Evolutionary conservation across 2,113 vertebrate genomes (phyloP), one percentile per base, ranked within the genome.

Genomic region (Taurulus bubalis): DNA sequence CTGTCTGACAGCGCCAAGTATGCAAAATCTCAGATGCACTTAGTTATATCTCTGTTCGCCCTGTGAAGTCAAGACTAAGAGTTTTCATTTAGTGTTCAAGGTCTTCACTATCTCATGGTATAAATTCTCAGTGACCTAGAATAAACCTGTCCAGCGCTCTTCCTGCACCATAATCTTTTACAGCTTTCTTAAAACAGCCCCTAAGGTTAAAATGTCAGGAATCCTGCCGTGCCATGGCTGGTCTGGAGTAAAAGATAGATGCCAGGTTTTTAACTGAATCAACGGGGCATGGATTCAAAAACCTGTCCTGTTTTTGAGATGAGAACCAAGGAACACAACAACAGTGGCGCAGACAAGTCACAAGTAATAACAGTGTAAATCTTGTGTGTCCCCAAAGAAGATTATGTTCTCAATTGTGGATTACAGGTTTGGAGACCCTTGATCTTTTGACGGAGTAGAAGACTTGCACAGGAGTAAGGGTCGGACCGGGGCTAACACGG

Each of bases 371-470:
- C 70, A 79, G 77, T 10, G 1, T 28, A 65, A 82, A 68, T 47
- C 64, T 30, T 47, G 12, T 77, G 66, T 49, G 32, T 78, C 67
- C 49, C 20, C 2, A 24, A 69, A 85, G 81, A 88, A 83, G 80
- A 91, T 92, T 80, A 89, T 75, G 32, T 38, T 88, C 69, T 90
- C 65, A 83, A 36, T 51, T 68, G 77, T 73, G 83, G 87, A 92
- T 92, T 90, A 92, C 58, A 83, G 67, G 80, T 90, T 89, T 84
- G 65, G 64, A 75, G 82, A 85, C 68, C 71, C 59, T 71, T 89
- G 84, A 87, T 87, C 80, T 88, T 83, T 81, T 47, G 49, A 70
- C 36, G 8, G 69, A 62, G 60, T 34, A 42, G 12, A 68, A 32
- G 38, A 83, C 78, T 80, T 65, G 66, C 71, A 53, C 32, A 36